Conservation (phyloP, 2,113 vertebrate genomes). For the Leptocoma aspasia region DNA sequence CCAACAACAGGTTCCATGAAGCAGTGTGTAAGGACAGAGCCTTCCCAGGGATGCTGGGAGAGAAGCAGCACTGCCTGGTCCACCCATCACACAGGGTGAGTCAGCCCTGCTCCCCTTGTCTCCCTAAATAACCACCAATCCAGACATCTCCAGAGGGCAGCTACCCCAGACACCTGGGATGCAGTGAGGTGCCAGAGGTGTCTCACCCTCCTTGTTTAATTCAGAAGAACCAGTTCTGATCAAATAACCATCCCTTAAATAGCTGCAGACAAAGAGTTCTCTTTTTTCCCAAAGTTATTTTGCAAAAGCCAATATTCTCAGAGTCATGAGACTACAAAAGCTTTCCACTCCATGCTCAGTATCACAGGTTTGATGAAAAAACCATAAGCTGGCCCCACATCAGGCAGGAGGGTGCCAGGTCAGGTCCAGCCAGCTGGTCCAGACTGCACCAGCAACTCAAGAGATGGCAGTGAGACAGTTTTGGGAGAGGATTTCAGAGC, state of each 20-base stretch:
- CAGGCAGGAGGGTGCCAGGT: not conserved
- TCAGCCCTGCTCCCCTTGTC: not conserved
- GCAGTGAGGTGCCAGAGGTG: not conserved
- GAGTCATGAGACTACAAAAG: not conserved
- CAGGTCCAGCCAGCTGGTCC: not conserved
- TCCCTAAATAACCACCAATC: not conserved
- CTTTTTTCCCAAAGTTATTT: not conserved
- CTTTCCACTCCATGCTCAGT: not conserved
- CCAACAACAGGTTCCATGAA: not conserved
- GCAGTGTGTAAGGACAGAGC: not conserved
- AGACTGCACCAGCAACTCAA: not conserved
- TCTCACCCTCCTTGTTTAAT: not conserved
- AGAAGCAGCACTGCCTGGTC: not conserved
- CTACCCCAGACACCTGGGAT: not conserved
- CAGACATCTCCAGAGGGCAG: not conserved
- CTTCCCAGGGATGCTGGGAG: not conserved
- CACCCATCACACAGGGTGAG: rapidly evolving
- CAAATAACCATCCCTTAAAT: not conserved
- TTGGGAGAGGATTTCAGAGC: not conserved
- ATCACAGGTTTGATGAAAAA: not conserved
- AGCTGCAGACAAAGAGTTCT: not conserved
- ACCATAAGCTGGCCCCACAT: not conserved
- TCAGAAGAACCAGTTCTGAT: not conserved
- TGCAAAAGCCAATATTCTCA: not conserved
- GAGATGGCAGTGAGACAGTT: not conserved